Evolutionary conservation across 1,140 invertebrate species (phyloP), one percentile per base, ranked within the genome.

Genomic region (Drosophila nikananu): DNA sequence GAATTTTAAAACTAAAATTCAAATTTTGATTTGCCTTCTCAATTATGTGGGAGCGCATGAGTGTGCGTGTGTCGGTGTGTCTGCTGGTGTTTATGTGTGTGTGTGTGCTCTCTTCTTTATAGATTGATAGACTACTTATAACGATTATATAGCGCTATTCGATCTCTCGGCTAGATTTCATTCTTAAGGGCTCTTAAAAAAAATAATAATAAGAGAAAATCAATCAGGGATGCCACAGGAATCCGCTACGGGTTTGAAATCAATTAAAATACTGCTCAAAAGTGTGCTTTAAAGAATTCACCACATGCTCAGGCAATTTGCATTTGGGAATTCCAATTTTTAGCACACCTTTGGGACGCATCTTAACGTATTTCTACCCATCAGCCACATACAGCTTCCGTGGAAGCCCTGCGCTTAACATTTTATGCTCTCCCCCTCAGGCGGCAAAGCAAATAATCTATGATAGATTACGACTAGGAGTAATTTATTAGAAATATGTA

Each of bases 401-500:
- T 23, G 35, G 15, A 15, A 57, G 35, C 35, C 54, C 54, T 19
- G 32, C n/a, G 35, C 35, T 57, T 25, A 57, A 57, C 21, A 2
- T 83, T 86, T 86, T 63, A 44, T 44, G 71, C 67, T 61, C 42
- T 61, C 27, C 66, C 19, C 66, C 19, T 60, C 48, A 30, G 27
- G 21, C 37, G 49, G 70, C 42, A 27, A 60, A 60, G 54, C 70
- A 74, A 52, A 32, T 42, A 70, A 70, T 70, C 67, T 71, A 71
- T 71, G 39, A 55, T 71, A 57, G 61, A 81, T 90, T 89, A 89
- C 81, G 59, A 84, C 83, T 89, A 89, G 84, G 74, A 77, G 77
- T 90, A 90, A 48, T 78, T 71, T 32, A 79, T 80, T 90, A 89
- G 86, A 91, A 80, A 82, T 82, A 90, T 86, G 80, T 83, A 23